These are phyloP conservation scores for Drosophila funebris DNA, from an alignment of 1,140 invertebrate species.

Conservation along the genomic window DNA sequence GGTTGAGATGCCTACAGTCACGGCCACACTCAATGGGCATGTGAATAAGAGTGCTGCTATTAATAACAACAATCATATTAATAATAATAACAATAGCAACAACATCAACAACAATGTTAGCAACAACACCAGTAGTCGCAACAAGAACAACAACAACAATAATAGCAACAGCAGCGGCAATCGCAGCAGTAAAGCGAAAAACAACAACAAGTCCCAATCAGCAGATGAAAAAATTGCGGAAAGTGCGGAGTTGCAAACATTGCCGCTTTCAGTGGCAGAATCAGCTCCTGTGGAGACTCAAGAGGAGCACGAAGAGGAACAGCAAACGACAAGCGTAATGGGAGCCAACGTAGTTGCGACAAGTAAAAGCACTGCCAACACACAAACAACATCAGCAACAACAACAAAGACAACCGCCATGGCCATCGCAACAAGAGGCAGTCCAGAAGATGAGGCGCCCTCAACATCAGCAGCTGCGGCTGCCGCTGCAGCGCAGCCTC, in stretches of 20 bases:
- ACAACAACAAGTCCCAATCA: slow-evolving; percentile 25
- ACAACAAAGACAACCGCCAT: slow-evolving; percentile 48
- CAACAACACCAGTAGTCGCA: slow-evolving; percentile 34
- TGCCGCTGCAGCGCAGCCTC: slow-evolving; percentile 6
- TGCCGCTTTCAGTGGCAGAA: too few relatives aligned
- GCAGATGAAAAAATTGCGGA: not conserved
- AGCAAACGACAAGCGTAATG: slow-evolving; percentile 15
- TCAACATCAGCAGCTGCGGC: slow-evolving; percentile 44
- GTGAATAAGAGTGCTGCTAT: slow-evolving; percentile 27
- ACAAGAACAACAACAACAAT: slow-evolving; percentile 28
- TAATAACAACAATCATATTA: slow-evolving; percentile 63
- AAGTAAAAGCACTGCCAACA: slow-evolving; percentile 69
- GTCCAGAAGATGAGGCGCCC: slow-evolving; percentile 19
- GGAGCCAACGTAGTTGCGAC: slow-evolving; percentile 30
- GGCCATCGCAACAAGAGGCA: slow-evolving; percentile 30
- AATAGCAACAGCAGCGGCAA: slow-evolving; percentile 12
- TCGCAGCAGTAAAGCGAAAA: slow-evolving; percentile 28
- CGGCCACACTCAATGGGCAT: slow-evolving; percentile 55
- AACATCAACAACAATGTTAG: slow-evolving; percentile 32
- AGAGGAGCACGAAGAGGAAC: slow-evolving; percentile 6
- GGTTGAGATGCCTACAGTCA: not conserved
- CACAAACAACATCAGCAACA: slow-evolving; percentile 53
- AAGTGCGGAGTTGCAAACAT: too few relatives aligned
- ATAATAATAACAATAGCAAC: slow-evolving; percentile 48
- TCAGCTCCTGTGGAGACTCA: not conserved